Evolutionary conservation across 1,140 invertebrate genomes (phyloP).

Genomic region (Ips typographus): DNA sequence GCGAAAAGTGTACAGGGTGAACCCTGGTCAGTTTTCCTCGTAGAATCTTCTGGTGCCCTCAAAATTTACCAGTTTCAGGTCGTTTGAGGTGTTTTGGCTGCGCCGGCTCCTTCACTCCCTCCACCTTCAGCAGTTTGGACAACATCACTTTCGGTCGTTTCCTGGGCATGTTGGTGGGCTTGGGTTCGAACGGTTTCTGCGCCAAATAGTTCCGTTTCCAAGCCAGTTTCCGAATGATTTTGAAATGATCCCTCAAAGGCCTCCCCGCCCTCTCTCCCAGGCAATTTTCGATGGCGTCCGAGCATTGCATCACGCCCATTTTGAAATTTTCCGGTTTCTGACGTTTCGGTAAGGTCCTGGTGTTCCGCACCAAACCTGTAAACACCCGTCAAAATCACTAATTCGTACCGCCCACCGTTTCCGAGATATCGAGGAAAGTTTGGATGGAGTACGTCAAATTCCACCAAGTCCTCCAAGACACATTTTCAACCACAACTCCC

Average conservation of each 20-base stretch:
- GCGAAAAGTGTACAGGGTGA: too few relatives aligned
- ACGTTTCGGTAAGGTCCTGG: conserved; percentile 51
- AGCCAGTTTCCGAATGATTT: conserved; percentile 48
- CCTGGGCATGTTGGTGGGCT: conserved; percentile 48
- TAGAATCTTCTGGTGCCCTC: too few relatives aligned
- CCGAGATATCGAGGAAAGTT: too few relatives aligned
- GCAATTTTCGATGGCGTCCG: conserved; percentile 46
- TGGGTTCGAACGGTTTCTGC: conserved; percentile 54
- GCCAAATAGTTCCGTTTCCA: conserved; percentile 47
- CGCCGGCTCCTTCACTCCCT: conserved; percentile 14
- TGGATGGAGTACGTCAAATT: too few relatives aligned
- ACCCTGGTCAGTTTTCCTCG: too few relatives aligned
- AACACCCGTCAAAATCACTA: too few relatives aligned
- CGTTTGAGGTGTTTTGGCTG: conserved; percentile 16
- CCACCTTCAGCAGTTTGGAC: not conserved
- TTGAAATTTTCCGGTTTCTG: conserved; percentile 57
- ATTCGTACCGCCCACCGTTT: too few relatives aligned
- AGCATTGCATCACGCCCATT: conserved; percentile 55
- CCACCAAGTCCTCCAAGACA: too few relatives aligned
- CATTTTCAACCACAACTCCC: too few relatives aligned
- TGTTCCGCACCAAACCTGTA: conserved; percentile 55
- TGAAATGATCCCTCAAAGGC: conserved; percentile 49
- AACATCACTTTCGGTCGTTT: conserved; percentile 10
- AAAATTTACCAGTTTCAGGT: not conserved
- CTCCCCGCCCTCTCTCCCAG: conserved; percentile 45